Evolutionary conservation across 1,140 invertebrate species (phyloP).

Genomic region (Trypoxylus dichotomus): DNA sequence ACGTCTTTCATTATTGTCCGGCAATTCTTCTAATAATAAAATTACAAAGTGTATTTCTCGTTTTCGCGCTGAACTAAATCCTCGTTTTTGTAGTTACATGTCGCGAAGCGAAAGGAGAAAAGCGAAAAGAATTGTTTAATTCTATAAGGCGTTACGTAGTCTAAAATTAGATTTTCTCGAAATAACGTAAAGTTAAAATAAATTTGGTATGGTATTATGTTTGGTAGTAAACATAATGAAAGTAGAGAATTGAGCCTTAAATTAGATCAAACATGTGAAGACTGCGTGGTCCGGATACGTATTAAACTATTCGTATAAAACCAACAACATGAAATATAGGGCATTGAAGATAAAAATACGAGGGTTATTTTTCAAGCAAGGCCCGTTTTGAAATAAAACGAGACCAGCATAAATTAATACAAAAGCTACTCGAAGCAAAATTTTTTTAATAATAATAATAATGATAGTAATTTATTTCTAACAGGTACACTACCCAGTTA

Average conservation of each 20-base stretch:
- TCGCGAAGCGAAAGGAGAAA: neutral
- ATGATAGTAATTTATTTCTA: too few species aligned
- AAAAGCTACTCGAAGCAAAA: too few species aligned
- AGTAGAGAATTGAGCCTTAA: neutral
- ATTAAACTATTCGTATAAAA: too few species aligned
- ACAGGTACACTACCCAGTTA: too few species aligned
- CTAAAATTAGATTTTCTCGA: neutral
- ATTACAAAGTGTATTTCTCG: neutral
- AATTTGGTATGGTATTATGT: too few species aligned
- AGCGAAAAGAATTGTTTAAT: neutral
- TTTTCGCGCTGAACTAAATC: neutral
- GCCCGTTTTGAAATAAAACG: too few species aligned
- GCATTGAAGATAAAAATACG: too few species aligned
- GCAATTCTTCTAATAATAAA: constrained; percentile 14
- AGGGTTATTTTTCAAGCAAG: too few species aligned
- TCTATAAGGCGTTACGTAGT: neutral
- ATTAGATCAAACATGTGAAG: neutral
- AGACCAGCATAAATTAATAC: too few species aligned
- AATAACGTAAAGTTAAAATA: neutral
- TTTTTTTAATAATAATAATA: too few species aligned
- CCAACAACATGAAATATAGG: too few species aligned
- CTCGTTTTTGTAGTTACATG: neutral
- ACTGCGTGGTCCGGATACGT: too few species aligned
- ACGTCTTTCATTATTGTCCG: constrained; percentile 14
- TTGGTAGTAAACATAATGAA: neutral